phyloP scores from a whole-genome alignment of 2,888 invertebrate genomes.

The Nematopogon swammerdamellus region DNA sequence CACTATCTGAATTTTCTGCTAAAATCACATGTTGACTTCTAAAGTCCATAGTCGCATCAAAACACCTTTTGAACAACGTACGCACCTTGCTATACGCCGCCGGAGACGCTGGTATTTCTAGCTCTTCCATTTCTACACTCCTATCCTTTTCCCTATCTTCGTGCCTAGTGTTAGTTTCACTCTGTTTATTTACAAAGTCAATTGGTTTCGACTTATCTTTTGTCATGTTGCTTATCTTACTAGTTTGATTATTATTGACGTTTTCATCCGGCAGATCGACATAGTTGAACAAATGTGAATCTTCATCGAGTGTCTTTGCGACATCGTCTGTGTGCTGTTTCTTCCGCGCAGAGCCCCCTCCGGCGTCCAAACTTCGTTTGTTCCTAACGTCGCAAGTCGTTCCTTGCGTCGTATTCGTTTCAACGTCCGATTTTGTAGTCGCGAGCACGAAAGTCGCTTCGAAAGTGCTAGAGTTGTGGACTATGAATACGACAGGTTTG shows the following conservation, averaged over 20 bases:
- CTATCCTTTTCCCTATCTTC: too few relatives aligned
- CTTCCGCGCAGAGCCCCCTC: conserved; percentile 24
- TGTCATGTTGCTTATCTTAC: not conserved
- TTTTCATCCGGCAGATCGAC: conserved; percentile 37
- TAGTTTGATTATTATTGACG: conserved; percentile 5
- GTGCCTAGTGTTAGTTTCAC: too few relatives aligned
- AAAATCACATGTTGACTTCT: conserved; percentile 57
- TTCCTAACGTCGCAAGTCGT: conserved; percentile 28
- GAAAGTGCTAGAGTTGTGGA: conserved; percentile 70
- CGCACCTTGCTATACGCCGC: conserved; percentile 57
- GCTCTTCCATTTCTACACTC: too few relatives aligned
- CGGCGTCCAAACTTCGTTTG: conserved; percentile 25
- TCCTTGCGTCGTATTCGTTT: conserved; percentile 31
- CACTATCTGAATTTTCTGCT: conserved; percentile 72
- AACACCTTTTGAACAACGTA: conserved; percentile 68
- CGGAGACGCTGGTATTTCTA: conserved; percentile 60
- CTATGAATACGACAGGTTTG: conserved; percentile 70
- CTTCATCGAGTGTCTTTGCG: conserved; percentile 42
- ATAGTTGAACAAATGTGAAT: conserved; percentile 46
- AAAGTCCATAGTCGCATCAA: conserved; percentile 68
- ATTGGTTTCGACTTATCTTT: conserved; percentile 15
- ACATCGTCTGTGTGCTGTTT: conserved; percentile 39
- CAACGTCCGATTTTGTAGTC: conserved; percentile 61
- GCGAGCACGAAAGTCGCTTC: conserved; percentile 80
- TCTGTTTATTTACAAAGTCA: too few relatives aligned